Evolutionary conservation across 2,113 vertebrate genomes (phyloP).

Genomic region (Spea multiplicata): DNA sequence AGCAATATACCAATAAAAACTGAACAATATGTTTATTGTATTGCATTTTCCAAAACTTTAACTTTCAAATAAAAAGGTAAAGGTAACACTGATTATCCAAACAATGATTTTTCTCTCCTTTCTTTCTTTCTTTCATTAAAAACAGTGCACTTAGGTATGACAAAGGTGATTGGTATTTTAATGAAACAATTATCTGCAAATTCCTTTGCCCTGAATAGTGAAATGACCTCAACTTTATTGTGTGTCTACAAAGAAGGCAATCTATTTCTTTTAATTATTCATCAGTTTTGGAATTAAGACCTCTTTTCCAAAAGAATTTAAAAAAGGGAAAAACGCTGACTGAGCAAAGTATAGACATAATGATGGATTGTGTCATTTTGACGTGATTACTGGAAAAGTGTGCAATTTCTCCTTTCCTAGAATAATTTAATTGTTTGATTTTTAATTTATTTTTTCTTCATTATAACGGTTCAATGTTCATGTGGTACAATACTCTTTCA

Average conservation of each 20-base stretch:
- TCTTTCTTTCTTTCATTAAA: conserved; percentile 9
- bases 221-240: conserved; percentile 10
- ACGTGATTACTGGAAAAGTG: conserved; percentile 1
- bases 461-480: not conserved
- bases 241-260: not conserved
- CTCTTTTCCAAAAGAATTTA: not conserved
- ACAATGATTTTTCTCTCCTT: not conserved
- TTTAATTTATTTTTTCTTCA: not conserved
- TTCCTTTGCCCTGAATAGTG: conserved; percentile 7
- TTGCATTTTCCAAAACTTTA: too few species aligned
- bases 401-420: not conserved
- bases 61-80: too few species aligned
- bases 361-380: not conserved
- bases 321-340: not conserved
- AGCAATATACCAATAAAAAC: too few species aligned
- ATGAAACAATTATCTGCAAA: conserved; percentile 17
- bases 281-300: not conserved
- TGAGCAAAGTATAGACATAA: not conserved
- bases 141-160: not conserved
- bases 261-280: conserved; percentile 7
- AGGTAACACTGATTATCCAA: too few species aligned
- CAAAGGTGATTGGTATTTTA: conserved; percentile 1
- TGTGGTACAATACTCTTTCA: not conserved
- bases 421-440: not conserved
- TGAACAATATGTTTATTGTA: too few species aligned